Percentiles rank a stretch among this genome's conserved stretches.
Evolutionary conservation across 2,888 invertebrate species (phyloP).

Genomic region (Hydriomena furcata): DNA sequence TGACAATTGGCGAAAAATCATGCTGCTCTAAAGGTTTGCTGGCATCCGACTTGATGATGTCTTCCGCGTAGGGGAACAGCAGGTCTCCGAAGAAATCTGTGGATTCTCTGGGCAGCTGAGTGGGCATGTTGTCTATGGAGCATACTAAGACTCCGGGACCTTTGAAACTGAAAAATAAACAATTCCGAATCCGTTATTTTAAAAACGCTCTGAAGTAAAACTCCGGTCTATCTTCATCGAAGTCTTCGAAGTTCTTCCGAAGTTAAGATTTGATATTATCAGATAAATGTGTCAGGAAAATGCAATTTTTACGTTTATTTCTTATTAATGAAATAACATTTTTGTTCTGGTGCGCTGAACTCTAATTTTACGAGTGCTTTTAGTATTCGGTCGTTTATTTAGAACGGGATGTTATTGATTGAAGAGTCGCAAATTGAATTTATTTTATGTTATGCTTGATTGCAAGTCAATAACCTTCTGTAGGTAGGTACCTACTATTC

Average conservation of each 20-base stretch:
- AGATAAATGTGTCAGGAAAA: too few species aligned
- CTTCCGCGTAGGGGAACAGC: conserved; percentile 93
- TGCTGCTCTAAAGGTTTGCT: conserved; percentile 90
- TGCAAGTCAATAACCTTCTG: conserved; percentile 10
- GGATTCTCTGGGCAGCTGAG: conserved; percentile 97
- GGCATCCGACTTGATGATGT: conserved; percentile 94
- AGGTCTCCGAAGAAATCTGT: conserved; percentile 99
- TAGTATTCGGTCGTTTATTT: too few species aligned
- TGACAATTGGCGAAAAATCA: conserved; percentile 87
- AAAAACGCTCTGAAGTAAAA: too few species aligned
- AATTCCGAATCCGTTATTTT: neutral
- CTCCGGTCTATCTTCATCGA: too few species aligned
- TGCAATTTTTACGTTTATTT: too few species aligned
- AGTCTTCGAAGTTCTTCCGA: too few species aligned
- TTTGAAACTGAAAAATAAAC: conserved; percentile 87
- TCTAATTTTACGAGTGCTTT: too few species aligned
- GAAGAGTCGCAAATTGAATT: too few species aligned
- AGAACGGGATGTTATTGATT: too few species aligned
- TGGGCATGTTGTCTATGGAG: conserved; percentile 99
- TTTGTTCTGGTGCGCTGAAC: too few species aligned
- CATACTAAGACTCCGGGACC: conserved; percentile 99
- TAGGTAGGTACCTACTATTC: neutral
- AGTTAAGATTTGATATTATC: too few species aligned
- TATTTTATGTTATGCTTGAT: neutral
- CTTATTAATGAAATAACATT: too few species aligned